Evolutionary conservation across 2,888 invertebrate species (phyloP), one percentile per base, ranked within the genome.

Genomic region (Coelopa pilipes): DNA sequence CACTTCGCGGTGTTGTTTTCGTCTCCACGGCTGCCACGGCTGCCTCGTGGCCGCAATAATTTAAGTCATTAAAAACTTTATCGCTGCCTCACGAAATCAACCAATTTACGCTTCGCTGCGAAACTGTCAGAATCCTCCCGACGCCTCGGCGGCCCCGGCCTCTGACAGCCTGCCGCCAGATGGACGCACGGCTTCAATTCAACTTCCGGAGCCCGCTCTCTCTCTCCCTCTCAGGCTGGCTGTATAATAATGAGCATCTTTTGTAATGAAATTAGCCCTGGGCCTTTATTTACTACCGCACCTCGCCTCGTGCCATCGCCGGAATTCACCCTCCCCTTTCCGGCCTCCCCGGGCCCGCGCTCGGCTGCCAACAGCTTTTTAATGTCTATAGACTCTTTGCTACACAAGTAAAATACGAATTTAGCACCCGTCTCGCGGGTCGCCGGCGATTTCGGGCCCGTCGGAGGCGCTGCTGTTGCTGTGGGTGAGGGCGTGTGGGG

Each of bases 381-480:
- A 70, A 70, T 73, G 73, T 74, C 68, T 70, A 50, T 65, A 76
- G 72, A 74, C 53, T 76, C 68, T 65, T 67, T 72, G 65, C 69
- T 72, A 75, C 65, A 75, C 68, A 75, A 79, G 77, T 78, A 82
- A 82, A 81, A 80, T 80, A 78, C 78, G 79, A 80, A 81, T 82
- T 78, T 82, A 82, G 78, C 77, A 71, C 72, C 60, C 62, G 65
- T 68, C 47, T 73, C 34, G 50, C 46, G 24, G 11, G 50, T 9
- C 19, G 24, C 0, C 24, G 15, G 11, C 13, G 24, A 15, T 9
- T 53, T 53, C 4, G 53, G 13, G 53, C 2, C 13, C 53, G 53
- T 53, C 10, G 13, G 53, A 11, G 10, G 10, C 49, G 49, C 49
- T 13, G 49, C 13, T 13, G 13, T 49, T 49, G 49, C 10, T 49